Conservation (phyloP, 2,113 vertebrate genomes). For the Scopus umbretta region DNA sequence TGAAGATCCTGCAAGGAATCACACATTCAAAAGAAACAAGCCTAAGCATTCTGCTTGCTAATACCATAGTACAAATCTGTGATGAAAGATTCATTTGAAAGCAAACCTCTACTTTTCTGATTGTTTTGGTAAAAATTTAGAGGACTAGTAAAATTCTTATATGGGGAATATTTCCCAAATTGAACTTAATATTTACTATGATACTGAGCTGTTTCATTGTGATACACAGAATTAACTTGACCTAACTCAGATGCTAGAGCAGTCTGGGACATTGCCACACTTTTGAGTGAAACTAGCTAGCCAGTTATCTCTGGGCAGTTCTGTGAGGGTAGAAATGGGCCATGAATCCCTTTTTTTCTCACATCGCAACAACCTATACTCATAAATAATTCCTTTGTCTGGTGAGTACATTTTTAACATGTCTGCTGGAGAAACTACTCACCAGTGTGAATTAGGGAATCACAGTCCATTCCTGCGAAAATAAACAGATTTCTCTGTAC, state of each 20-base stretch:
- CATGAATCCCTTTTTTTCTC: neutral
- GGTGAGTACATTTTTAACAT: neutral
- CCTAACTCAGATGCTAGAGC: neutral
- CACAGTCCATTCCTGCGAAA: neutral
- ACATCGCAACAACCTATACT: neutral
- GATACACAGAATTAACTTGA: neutral
- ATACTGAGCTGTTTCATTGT: neutral
- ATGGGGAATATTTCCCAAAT: neutral
- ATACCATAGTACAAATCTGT: neutral
- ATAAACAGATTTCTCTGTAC: neutral
- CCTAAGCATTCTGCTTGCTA: neutral
- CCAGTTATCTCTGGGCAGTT: neutral
- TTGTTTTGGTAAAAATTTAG: neutral
- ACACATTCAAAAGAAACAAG: neutral
- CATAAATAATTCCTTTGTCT: neutral
- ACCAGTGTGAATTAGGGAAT: neutral
- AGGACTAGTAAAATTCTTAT: neutral
- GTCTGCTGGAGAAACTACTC: neutral
- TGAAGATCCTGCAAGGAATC: neutral
- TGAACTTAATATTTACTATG: neutral
- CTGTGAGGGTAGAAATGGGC: neutral
- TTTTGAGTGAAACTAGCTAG: neutral
- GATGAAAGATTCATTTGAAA: neutral
- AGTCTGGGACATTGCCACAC: accelerated
- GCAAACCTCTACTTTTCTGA: neutral